Base-by-base conservation (phyloP, 2,888 invertebrate genomes). In the Eupithecia exiguata region DNA sequence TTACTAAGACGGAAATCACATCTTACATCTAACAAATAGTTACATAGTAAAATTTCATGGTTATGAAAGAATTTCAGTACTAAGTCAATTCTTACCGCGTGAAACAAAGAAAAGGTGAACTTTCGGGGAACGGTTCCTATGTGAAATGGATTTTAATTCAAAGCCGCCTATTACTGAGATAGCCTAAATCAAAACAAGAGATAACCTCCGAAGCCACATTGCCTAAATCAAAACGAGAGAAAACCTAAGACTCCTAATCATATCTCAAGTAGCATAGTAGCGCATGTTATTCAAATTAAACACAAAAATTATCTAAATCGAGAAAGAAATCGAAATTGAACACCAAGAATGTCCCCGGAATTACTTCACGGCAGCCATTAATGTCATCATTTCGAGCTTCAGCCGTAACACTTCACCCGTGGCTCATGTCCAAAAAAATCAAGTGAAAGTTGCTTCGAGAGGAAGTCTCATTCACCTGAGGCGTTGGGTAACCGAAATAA, bases 391-490 rank as follows among this genome's bases (percentile, higher is more conserved):
- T 78, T 78, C 76, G 78, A 77, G 73, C 74, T 70, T 72, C 69
- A 72, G 79, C 75, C 77, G 80, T 80, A 79, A 80, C 76, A 78
- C 77, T 78, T 78, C 63, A 36, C 63, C 25, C 79, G 75, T 77
- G 76, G 80, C 82, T 83, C 85, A 75, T 73, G 74, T 72, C 78
- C 76, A 93, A 93, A 91, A 87, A 88, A 81, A 86, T 88, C 86
- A 92, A 94, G 94, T 94, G 94, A 94, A 94, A 94, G 94, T 94
- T 88, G 87, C 82, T 86, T 85, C 86, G 89, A 90, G 91, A 89
- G 88, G 89, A 86, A 84, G 89, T 88, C 88, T 89, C 89, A 89
- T 87, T 89, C 87, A 87, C 87, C 84, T 84, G 79, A 78, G 74
- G 77, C 81, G 80, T 92, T 91, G 90, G 87, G 89, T 91, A 92